Evolutionary conservation across 2,797 vertebrate species (phyloP), one percentile per base, ranked within the genome.

Genomic region (Pygocentrus nattereri): DNA sequence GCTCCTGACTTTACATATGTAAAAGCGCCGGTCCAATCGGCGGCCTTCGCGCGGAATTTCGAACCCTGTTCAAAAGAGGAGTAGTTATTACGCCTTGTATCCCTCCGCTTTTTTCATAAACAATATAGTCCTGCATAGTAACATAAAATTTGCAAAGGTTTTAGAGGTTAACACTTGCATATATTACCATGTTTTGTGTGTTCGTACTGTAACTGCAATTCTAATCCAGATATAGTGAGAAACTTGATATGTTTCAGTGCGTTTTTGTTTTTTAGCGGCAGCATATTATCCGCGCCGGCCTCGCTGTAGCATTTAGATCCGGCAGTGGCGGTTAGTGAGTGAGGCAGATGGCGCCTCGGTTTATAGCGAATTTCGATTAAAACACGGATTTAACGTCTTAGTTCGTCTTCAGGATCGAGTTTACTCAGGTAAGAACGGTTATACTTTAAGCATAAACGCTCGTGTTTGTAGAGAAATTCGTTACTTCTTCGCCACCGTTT

Each of bases 11-110:
- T 38, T 44, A 13, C 5, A 21, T 44, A 8, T 0, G 18, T 23
- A 23, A 21, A 1, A 11, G 5, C 27, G 12, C 0, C 12, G 56
- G 21, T 47, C 90, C 90, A 90, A 89, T 87, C 64, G 64, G 64
- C n/a, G 31, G 62, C 38, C 82, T 93, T 93, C 92, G 94, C 95
- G 95, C 93, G 93, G 93, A 89, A 93, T 94, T 95, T 95, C 89
- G 91, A 95, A 95, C 52, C 49, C 85, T 89, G 75, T 87, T 92
- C 76, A 93, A 94, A 70, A 16, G 44, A 56, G 0, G 6, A 76
- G 76, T 31, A 18, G 49, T 75, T 2, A n/a, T 27, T 64, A 1
- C 2, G 52, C 18, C 44, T 6, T 19, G 25, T 69, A 89, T 89
- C 67, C 49, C 18, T 94, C 91, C 93, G 92, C 92, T 25, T 15